Conservation (phyloP, 2,113 vertebrate species). For the Dicentrarchus labrax region DNA sequence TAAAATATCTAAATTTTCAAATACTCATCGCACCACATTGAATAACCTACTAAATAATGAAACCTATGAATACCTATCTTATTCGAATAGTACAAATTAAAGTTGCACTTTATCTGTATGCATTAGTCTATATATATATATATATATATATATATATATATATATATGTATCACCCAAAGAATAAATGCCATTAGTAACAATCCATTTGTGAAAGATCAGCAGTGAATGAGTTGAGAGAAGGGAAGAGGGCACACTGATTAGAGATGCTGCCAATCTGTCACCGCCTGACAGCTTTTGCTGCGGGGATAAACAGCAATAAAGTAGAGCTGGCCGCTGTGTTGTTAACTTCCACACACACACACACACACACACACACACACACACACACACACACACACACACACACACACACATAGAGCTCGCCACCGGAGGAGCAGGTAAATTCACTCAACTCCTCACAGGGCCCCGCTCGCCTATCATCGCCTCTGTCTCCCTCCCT, state of each 20-base stretch:
- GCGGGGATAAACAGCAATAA: constrained; percentile 83
- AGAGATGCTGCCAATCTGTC: constrained; percentile 80
- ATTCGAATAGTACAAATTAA: not conserved
- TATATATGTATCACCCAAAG: constrained; percentile 9
- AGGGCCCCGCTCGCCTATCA: constrained; percentile 58
- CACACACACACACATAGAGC: constrained; percentile 46
- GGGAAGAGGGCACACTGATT: constrained; percentile 73
- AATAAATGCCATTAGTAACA: constrained; percentile 47
- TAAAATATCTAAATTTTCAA: not conserved
- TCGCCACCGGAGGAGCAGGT: constrained; percentile 75
- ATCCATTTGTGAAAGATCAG: constrained; percentile 62
- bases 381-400: constrained; percentile 54
- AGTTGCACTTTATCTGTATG: constrained; percentile 6
- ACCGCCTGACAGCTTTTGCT: constrained; percentile 79
- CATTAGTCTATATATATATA: not conserved
- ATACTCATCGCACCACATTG: not conserved
- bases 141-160: constrained; percentile 7
- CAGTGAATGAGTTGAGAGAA: constrained; percentile 56
- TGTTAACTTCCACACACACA: constrained; percentile 59
- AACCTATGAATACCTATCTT: not conserved
- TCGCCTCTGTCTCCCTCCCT: constrained; percentile 71
- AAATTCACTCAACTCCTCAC: constrained; percentile 70
- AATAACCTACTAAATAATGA: not conserved
- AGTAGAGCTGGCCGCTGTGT: constrained; percentile 71
- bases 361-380: constrained; percentile 37